Percentiles rank a stretch among this genome's conserved stretches.
Evolutionary conservation across 2,113 vertebrate species (phyloP).

Genomic region (Alaudala cheleensis): DNA sequence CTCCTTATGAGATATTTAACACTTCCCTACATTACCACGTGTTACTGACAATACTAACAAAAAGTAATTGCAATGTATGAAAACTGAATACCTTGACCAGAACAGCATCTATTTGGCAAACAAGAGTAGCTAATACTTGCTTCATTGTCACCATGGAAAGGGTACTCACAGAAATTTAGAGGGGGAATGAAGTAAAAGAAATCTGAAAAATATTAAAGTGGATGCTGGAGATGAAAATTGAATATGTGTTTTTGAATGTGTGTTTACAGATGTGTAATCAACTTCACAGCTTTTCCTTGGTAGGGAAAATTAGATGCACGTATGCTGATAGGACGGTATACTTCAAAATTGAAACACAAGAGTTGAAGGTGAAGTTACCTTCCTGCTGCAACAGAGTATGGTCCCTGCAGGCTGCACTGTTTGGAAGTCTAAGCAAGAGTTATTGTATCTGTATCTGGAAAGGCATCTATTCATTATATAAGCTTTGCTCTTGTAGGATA

Average conservation of each 20-base stretch:
- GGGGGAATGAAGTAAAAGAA: not conserved
- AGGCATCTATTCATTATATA: not conserved
- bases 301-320: not conserved
- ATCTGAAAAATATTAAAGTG: not conserved
- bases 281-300: not conserved
- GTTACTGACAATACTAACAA: not conserved
- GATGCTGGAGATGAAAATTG: not conserved
- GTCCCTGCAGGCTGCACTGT: not conserved
- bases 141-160: not conserved
- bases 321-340: not conserved
- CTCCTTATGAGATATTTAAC: not conserved
- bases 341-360: not conserved
- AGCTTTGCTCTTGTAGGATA: not conserved
- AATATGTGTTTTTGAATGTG: not conserved
- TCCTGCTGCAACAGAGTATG: not conserved
- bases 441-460: not conserved
- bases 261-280: not conserved
- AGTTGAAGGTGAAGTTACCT: not conserved
- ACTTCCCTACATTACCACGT: not conserved
- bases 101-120: conserved; percentile 1
- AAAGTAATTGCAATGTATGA: conserved; percentile 10
- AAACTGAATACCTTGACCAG: conserved; percentile 11
- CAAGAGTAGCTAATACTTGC: not conserved
- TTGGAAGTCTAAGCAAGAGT: not conserved
- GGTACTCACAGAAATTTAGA: not conserved